Evolutionary conservation across 1,140 invertebrate genomes (phyloP).

Genomic region (Choristoneura fumiferana): DNA sequence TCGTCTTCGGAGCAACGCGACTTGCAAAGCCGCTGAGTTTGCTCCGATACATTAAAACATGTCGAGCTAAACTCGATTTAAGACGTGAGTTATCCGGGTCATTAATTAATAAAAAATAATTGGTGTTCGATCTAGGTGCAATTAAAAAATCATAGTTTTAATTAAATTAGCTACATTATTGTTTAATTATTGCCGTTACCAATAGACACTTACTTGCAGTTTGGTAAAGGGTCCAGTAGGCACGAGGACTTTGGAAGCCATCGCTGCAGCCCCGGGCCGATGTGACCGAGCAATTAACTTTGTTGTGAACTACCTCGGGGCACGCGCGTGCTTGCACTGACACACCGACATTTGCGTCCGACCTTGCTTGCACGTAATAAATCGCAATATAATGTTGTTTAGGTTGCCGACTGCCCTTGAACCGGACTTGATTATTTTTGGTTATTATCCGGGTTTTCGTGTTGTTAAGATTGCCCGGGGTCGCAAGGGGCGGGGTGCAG

Average conservation of each 20-base stretch:
- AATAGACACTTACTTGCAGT: slow-evolving; percentile 53
- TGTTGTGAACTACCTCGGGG: slow-evolving; percentile 49
- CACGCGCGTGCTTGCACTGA: slow-evolving; percentile 55
- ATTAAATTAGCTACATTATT: no score
- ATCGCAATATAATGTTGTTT: slow-evolving; percentile 61
- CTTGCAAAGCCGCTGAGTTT: no score
- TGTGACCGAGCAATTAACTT: slow-evolving; percentile 32
- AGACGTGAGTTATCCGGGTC: no score
- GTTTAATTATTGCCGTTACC: no score
- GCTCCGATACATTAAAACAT: no score
- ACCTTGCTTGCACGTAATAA: slow-evolving; percentile 65
- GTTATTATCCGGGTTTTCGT: slow-evolving; percentile 36
- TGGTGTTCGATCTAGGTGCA: no score
- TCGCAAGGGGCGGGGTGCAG: slow-evolving; percentile 38
- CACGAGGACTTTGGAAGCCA: slow-evolving; percentile 72
- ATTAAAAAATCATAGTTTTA: no score
- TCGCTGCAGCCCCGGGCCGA: slow-evolving; percentile 25
- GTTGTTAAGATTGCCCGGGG: slow-evolving; percentile 40
- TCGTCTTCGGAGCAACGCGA: no score
- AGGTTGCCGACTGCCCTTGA: slow-evolving; percentile 47
- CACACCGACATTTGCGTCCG: slow-evolving; percentile 59
- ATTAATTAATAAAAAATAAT: no score
- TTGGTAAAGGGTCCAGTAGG: slow-evolving; percentile 62
- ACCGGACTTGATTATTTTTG: slow-evolving; percentile 34
- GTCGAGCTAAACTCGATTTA: no score